Conservation (phyloP, 2,113 vertebrate genomes). For the Odontesthes bonariensis region DNA sequence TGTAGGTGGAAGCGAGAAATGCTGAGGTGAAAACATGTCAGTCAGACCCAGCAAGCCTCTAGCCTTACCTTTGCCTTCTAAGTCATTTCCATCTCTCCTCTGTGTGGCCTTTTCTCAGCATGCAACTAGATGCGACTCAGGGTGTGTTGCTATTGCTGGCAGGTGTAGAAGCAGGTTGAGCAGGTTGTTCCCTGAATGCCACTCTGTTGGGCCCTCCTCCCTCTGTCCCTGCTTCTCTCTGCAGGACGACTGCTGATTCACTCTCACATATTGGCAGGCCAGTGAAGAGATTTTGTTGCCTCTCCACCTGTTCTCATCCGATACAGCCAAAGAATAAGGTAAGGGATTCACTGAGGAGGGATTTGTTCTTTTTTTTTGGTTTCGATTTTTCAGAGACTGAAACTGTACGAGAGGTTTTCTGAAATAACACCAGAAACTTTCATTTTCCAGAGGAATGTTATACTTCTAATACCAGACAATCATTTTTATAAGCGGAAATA, state of each 20-base stretch:
- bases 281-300: constrained; percentile 59
- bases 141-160: constrained; percentile 61
- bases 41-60: background rate
- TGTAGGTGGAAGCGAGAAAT: constrained; percentile 14
- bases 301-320: constrained; percentile 74
- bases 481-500: background rate
- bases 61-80: background rate
- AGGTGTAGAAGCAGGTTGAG: constrained; percentile 76
- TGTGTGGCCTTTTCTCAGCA: constrained; percentile 31
- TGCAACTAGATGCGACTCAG: constrained; percentile 38
- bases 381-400: background rate
- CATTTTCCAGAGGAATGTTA: background rate
- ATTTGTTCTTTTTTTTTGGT: constrained; percentile 33
- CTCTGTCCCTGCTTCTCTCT: constrained; percentile 23
- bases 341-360: constrained; percentile 51
- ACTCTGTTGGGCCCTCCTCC: constrained; percentile 55
- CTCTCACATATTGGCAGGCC: constrained; percentile 58
- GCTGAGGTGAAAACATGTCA: constrained; percentile 6
- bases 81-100: constrained; percentile 3
- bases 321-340: constrained; percentile 65
- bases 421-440: background rate
- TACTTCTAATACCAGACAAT: background rate
- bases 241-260: constrained; percentile 63
- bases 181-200: constrained; percentile 72
- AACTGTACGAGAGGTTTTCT: background rate